phyloP scores from a whole-genome alignment of 2,888 invertebrate species.

The Phalera bucephala region DNA sequence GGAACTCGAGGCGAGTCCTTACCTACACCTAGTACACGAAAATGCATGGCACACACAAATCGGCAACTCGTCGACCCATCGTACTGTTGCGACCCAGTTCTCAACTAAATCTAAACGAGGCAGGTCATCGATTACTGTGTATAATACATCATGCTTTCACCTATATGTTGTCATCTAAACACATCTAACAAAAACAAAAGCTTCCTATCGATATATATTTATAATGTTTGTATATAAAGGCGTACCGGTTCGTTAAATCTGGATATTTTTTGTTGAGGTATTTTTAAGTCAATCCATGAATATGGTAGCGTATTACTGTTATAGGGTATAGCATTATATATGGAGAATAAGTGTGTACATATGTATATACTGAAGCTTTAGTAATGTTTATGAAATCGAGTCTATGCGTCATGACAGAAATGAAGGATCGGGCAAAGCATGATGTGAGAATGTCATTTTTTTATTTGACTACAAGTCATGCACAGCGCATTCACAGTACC shows the following conservation, averaged over 20 bases:
- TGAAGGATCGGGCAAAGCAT: slow-evolving; percentile 37
- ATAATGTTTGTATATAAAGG: slow-evolving; percentile 21
- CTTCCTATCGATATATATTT: slow-evolving; percentile 39
- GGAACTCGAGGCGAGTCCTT: slow-evolving; percentile 21
- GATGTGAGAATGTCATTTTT: slow-evolving; percentile 39
- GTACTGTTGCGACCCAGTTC: slow-evolving; percentile 33
- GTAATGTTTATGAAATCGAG: slow-evolving; percentile 27
- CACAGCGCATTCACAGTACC: slow-evolving; percentile 25
- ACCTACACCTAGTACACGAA: slow-evolving; percentile 44
- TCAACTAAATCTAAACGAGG: slow-evolving; percentile 60
- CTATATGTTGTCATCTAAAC: slow-evolving; percentile 55
- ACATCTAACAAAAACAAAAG: slow-evolving; percentile 53
- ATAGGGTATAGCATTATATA: slow-evolving; percentile 40
- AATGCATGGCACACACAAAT: slow-evolving; percentile 61
- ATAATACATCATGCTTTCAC: slow-evolving; percentile 65
- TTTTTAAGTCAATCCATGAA: slow-evolving; percentile 25
- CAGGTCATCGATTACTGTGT: slow-evolving; percentile 51
- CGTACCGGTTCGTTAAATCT: slow-evolving; percentile 22
- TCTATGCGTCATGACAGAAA: slow-evolving; percentile 34
- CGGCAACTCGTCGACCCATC: slow-evolving; percentile 42
- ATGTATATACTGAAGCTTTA: slow-evolving; percentile 33
- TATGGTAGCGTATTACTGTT: slow-evolving; percentile 25
- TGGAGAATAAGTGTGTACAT: slow-evolving; percentile 34
- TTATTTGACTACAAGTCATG: slow-evolving; percentile 24
- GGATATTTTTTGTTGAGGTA: slow-evolving; percentile 17